Percentiles rank a stretch among this genome's conserved stretches.
phyloP scores from a whole-genome alignment of 1,140 invertebrate genomes.

The Zeugodacus cucurbitae region DNA sequence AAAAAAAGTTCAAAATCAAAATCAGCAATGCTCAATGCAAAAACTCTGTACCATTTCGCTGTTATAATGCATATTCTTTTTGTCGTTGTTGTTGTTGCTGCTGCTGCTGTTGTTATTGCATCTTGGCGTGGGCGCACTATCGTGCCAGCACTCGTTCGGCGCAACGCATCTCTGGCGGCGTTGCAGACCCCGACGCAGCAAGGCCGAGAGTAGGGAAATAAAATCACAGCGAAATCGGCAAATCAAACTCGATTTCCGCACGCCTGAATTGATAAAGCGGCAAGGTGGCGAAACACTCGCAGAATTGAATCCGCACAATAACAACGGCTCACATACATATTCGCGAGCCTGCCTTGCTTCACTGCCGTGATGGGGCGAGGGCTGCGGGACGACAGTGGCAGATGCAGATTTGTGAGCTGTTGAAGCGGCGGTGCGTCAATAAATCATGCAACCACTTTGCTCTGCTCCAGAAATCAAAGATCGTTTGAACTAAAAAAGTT shows the following conservation, averaged over 20 bases:
- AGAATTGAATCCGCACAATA: not conserved
- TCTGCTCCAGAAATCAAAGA: not conserved
- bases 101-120: not conserved
- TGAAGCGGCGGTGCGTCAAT: not conserved
- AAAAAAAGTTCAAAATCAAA: constrained; percentile 6
- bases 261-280: constrained; percentile 36
- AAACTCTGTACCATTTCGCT: not conserved
- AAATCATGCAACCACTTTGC: not conserved
- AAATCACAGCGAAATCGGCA: constrained; percentile 28
- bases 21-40: not conserved
- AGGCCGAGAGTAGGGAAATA: not conserved
- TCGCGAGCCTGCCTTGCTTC: not conserved
- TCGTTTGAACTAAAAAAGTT: not conserved
- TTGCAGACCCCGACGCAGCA: not conserved
- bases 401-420: not conserved
- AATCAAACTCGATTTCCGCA: constrained; percentile 38
- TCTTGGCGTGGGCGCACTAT: not conserved
- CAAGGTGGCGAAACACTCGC: not conserved
- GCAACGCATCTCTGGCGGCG: not conserved
- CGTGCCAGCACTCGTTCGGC: not conserved
- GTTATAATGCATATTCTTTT: no score
- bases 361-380: not conserved
- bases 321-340: not conserved
- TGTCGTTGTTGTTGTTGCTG: no score
- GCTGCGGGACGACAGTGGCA: not conserved